phyloP scores from a whole-genome alignment of 2,888 invertebrate genomes.

The Laspeyria flexula region DNA sequence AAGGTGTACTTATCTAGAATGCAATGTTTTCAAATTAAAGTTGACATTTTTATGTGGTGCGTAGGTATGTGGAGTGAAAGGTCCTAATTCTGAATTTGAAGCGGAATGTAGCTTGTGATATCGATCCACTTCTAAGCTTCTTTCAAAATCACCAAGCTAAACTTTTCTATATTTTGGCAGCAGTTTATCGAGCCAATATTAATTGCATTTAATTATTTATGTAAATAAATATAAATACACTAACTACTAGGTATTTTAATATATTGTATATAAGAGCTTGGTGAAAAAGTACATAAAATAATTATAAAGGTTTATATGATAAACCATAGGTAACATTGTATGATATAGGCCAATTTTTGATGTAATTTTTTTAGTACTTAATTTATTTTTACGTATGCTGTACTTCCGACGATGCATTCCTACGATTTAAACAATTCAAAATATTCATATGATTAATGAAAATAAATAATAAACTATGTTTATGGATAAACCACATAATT shows the following conservation, averaged over 20 bases:
- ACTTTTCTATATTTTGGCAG: slow-evolving; percentile 18
- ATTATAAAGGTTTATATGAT: slow-evolving; percentile 75
- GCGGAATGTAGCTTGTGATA: slow-evolving; percentile 7
- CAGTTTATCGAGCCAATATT: slow-evolving; percentile 43
- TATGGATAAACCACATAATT: slow-evolving; percentile 57
- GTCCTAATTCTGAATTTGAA: background rate
- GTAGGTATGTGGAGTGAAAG: background rate
- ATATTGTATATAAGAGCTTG: slow-evolving; percentile 68
- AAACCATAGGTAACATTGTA: slow-evolving; percentile 70
- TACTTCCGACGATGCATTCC: slow-evolving; percentile 78
- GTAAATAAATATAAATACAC: slow-evolving; percentile 55
- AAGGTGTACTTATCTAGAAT: slow-evolving; percentile 13
- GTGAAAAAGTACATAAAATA: slow-evolving; percentile 65
- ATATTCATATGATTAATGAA: slow-evolving; percentile 64
- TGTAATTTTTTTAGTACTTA: slow-evolving; percentile 78
- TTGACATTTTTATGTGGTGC: slow-evolving; percentile 10
- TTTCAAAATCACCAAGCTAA: slow-evolving; percentile 40
- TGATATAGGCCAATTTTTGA: slow-evolving; percentile 66
- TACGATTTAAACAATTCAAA: slow-evolving; percentile 76
- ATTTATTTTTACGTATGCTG: slow-evolving; percentile 77
- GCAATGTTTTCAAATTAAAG: slow-evolving; percentile 7
- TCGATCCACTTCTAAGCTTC: slow-evolving; percentile 17
- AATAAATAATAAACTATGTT: slow-evolving; percentile 72
- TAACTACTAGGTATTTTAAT: slow-evolving; percentile 43
- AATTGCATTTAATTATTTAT: slow-evolving; percentile 63